Percentiles rank a stretch among this genome's conserved stretches.
Evolutionary conservation across 2,888 invertebrate species (phyloP).

Genomic region (Melinaea marsaeus): DNA sequence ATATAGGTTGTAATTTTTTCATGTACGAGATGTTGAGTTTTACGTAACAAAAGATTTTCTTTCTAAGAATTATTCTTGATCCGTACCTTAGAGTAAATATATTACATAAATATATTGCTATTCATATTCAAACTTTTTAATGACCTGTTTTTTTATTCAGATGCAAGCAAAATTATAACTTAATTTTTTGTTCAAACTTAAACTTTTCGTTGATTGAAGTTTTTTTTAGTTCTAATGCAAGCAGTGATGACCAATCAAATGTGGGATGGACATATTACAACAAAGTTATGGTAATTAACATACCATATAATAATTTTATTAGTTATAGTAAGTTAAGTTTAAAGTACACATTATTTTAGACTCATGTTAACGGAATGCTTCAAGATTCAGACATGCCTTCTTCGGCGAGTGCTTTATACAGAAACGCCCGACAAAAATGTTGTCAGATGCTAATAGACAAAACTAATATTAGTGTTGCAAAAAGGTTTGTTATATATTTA

Average conservation of each 20-base stretch:
- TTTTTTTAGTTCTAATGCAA: conserved; percentile 69
- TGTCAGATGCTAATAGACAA: conserved; percentile 71
- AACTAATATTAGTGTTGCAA: conserved; percentile 68
- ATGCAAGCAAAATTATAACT: too few species aligned
- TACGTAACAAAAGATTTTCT: too few species aligned
- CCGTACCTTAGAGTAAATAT: too few species aligned
- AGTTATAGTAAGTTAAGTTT: not conserved
- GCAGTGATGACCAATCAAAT: conserved; percentile 76
- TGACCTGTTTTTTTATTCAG: too few species aligned
- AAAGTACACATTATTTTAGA: conserved; percentile 44
- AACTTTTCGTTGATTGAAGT: conserved; percentile 1
- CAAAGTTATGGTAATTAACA: conserved; percentile 80
- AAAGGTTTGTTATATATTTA: conserved; percentile 48
- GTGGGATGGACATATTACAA: conserved; percentile 85
- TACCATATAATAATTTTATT: not conserved
- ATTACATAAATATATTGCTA: too few species aligned
- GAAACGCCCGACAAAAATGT: conserved; percentile 61
- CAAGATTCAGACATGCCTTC: conserved; percentile 74
- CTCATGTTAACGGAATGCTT: conserved; percentile 71
- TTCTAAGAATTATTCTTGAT: too few species aligned
- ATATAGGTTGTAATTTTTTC: too few species aligned
- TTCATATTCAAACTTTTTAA: not conserved
- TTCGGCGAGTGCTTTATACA: conserved; percentile 64
- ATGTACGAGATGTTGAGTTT: too few species aligned
- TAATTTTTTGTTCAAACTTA: not conserved